Base-by-base conservation (phyloP, 2,888 invertebrate species). In the Thelaira solivaga region DNA sequence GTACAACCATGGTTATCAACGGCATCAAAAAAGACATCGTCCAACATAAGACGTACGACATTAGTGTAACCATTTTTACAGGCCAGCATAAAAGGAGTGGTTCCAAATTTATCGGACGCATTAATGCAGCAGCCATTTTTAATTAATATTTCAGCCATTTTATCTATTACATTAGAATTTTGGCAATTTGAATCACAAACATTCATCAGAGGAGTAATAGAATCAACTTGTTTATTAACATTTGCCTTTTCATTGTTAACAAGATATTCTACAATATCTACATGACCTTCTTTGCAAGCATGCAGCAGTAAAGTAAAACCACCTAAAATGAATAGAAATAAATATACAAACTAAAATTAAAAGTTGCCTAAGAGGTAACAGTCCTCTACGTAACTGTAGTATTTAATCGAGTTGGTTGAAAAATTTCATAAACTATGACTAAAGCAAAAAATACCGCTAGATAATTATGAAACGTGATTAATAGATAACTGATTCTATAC, bases 51-150 rank as follows among this genome's bases (percentile, higher is more conserved):
- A 1, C 83, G 82, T 2, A 88, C 86, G 0, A 88, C 81, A 5
- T 79, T 82, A 1, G 80, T 74, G 36, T 84, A 83, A 0, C 89
- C 89, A 18, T 83, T 84, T 57, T 84, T 83, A 26, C 88, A 88
- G 16, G 89, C 89, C 6, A 84, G 75, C 87, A 89, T 89, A 61
- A 89, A 85, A 0, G 89, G 86, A 2, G 89, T 89, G 13, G 83
- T 83, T 2, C 89, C 89, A 47, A 82, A 87, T 61, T 86, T 87
- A 64, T 89, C 86, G 0, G 88, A 84, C 0, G 86, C 82, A 79
- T 89, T 89, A 6, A 89, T 80, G 0, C 85, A 82, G 4, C 86
- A 87, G 1, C 83, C 86, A 24, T 85, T 76, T 1, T 76, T 61
- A 0, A 88, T 47, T n/a, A 89, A 69, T 1, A 88, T 41, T 8